These are phyloP conservation scores for Hippolais icterina DNA, from an alignment of 2,113 vertebrate genomes.

Conservation along the genomic window DNA sequence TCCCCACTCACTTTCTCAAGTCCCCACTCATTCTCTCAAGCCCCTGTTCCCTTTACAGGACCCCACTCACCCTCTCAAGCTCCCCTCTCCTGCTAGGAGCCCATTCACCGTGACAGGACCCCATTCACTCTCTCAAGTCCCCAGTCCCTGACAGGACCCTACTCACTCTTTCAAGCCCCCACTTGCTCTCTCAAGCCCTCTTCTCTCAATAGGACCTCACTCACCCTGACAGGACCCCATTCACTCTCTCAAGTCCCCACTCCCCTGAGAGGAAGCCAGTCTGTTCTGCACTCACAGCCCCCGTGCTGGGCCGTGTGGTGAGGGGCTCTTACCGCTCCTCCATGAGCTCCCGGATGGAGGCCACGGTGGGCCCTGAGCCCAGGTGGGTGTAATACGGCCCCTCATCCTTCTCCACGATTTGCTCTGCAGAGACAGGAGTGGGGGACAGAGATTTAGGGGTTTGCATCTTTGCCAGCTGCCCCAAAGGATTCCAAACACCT, in stretches of 20 bases:
- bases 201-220: neutral
- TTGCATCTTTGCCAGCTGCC: accelerated
- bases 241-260: neutral
- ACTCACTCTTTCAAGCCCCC: neutral
- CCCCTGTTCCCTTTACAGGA: no score
- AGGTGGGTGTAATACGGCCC: conserved; percentile 98
- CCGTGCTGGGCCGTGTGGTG: accelerated
- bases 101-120: neutral
- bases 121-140: neutral
- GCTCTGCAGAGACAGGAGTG: conserved; percentile 70
- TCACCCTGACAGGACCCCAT: neutral
- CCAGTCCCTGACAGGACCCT: neutral
- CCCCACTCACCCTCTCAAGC: neutral
- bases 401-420: conserved; percentile 96
- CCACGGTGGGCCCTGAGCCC: conserved; percentile 92
- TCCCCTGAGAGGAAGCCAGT: neutral
- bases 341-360: conserved; percentile 93
- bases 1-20: neutral
- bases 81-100: no score
- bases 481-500: accelerated
- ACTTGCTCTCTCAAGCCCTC: neutral
- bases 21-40: no score
- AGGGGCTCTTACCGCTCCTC: conserved; percentile 79
- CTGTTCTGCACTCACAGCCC: neutral
- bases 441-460: neutral